Conservation (phyloP, 2,888 invertebrate species). For the Therioaphis trifolii region DNA sequence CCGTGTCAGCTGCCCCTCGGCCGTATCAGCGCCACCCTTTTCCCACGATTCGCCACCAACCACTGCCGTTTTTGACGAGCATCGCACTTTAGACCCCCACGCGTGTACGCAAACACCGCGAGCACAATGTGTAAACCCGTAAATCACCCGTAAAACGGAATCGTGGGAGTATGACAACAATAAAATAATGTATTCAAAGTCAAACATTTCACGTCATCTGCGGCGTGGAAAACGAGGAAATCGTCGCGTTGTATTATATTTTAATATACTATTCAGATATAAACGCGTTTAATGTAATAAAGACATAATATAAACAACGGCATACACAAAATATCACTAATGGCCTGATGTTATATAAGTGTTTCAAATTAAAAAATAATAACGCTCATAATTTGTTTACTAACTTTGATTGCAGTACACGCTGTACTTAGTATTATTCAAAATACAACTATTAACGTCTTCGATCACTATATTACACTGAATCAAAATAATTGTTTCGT, state of each 20-base stretch:
- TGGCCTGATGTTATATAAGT: no score
- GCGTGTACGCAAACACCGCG: constrained; percentile 21
- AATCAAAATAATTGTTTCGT: no score
- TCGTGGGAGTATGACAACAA: constrained; percentile 26
- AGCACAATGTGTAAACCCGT: background rate
- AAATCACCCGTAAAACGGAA: constrained; percentile 35
- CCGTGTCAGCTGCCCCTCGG: constrained; percentile 59
- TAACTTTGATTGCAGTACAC: no score
- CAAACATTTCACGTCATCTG: background rate
- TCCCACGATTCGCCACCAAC: constrained; percentile 62
- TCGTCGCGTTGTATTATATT: background rate
- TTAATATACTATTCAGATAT: no score
- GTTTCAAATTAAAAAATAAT: no score
- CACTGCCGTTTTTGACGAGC: constrained; percentile 25
- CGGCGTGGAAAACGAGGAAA: background rate
- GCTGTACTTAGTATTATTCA: no score
- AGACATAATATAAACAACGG: no score
- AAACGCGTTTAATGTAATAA: no score
- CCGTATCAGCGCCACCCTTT: constrained; percentile 52
- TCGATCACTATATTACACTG: no score
- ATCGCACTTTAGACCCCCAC: background rate
- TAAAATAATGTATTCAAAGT: background rate
- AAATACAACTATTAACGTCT: no score
- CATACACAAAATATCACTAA: no score
- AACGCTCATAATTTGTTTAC: no score